A percentile compares a stretch with the other conserved stretches of the same genome.
These are phyloP conservation scores for Bembecia ichneumoniformis DNA, from an alignment of 2,888 invertebrate genomes.

Conservation along the genomic window DNA sequence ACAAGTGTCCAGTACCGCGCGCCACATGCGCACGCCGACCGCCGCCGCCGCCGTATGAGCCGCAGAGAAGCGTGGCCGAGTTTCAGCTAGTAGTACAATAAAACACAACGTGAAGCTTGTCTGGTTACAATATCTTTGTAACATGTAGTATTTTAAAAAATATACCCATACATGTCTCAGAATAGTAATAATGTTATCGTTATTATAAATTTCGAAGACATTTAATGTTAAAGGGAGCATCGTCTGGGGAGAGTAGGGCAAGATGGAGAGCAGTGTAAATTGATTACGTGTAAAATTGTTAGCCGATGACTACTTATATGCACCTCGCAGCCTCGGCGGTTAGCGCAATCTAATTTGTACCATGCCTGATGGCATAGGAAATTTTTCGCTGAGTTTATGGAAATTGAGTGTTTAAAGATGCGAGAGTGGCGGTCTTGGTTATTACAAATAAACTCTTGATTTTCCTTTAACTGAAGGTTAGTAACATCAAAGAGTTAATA, in stretches of 20 bases:
- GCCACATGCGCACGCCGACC: not conserved
- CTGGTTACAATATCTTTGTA: too few relatives aligned
- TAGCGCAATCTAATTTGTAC: constrained; percentile 41
- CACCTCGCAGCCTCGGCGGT: constrained; percentile 35
- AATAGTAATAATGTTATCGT: not conserved
- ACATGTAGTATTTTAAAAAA: too few relatives aligned
- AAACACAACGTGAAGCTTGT: too few relatives aligned
- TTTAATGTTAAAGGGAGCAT: not conserved
- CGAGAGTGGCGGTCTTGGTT: not conserved
- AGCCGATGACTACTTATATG: constrained; percentile 53
- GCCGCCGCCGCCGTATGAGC: too few relatives aligned
- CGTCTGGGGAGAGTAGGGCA: not conserved
- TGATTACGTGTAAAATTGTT: constrained; percentile 63
- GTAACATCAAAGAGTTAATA: too few relatives aligned
- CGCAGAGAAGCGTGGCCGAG: too few relatives aligned
- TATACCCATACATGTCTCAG: not conserved
- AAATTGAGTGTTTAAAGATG: constrained; percentile 19
- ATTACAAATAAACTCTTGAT: not conserved
- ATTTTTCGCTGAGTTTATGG: constrained; percentile 19
- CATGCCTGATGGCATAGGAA: constrained; percentile 21
- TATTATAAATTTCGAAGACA: not conserved
- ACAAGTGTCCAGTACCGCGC: too few relatives aligned
- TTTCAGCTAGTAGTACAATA: too few relatives aligned
- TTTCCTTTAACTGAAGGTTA: not conserved
- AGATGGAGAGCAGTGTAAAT: constrained; percentile 31